Base-by-base conservation (phyloP, 2,888 invertebrate genomes). In the Ornithoptera alexandrae region DNA sequence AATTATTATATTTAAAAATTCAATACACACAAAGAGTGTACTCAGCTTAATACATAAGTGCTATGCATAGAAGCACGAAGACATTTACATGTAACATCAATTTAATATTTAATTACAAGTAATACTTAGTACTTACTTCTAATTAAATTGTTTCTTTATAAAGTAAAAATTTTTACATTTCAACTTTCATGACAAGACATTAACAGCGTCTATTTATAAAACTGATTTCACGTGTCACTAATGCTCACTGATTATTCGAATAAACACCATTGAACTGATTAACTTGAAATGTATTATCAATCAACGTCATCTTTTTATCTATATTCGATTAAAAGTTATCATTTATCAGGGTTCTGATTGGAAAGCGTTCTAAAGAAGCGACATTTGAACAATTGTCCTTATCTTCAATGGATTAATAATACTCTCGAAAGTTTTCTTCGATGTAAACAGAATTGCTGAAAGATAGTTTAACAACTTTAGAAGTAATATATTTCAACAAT, bases 341-440 rank as follows among this genome's bases (percentile, higher is more conserved):
- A 17, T 24, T 15, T 36, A 67, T 64, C 46, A 59, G 78, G 39
- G 60, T 42, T 60, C 20, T 57, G 64, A 81, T 80, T 79, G 79
- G 67, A 74, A 62, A 60, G 62, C 65, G 70, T 75, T 74, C 74
- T 72, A 74, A 75, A 72, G 73, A 77, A 78, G 75, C 77, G 75
- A 73, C 74, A 69, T 72, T 74, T 72, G 62, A 65, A 65, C 57
- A 65, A 61, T 56, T 42, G 30, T 50, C 53, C 36, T 65, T 69
- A 58, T 69, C 57, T 57, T 20, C 30, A n/a, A 22, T 56, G 24
- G 10, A 10, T 62, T 69, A 57, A 65, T 65, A 57, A 65, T 57
- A 39, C 69, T 46, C 61, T 65, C 42, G 62, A 62, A 58, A 62
- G 30, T 63, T 22, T 20, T 39, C 7, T 61, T 39, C n/a, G 61